Evolutionary conservation across 2,888 invertebrate genomes (phyloP).

Genomic region (Leptinotarsa juncta): DNA sequence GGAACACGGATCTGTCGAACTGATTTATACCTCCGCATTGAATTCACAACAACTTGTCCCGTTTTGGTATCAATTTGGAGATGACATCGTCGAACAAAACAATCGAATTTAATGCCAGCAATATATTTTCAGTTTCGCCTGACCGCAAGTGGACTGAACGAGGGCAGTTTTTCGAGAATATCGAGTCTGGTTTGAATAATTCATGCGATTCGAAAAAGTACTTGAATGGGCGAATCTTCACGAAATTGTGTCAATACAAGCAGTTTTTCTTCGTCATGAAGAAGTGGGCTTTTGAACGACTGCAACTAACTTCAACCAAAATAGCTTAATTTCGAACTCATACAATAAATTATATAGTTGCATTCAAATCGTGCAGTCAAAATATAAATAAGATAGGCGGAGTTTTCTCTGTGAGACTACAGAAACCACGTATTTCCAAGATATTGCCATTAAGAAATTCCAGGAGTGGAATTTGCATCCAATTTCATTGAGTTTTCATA

Average conservation of each 20-base stretch:
- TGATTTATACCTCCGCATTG: slow-evolving; percentile 5
- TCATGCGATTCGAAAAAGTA: slow-evolving; percentile 7
- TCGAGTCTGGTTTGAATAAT: slow-evolving; percentile 8
- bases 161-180: slow-evolving; percentile 19
- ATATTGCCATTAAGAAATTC: too few species aligned
- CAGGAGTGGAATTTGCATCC: too few species aligned
- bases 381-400: too few species aligned
- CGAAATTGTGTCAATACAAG: slow-evolving; percentile 7
- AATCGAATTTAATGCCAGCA: neutral
- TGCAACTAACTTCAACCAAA: too few species aligned
- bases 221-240: neutral
- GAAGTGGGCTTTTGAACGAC: too few species aligned
- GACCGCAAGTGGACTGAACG: slow-evolving; percentile 4
- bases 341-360: too few species aligned
- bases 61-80: slow-evolving; percentile 17
- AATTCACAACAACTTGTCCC: slow-evolving; percentile 13
- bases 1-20: neutral
- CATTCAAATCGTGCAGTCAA: too few species aligned
- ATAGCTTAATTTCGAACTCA: too few species aligned
- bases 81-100: slow-evolving; percentile 10
- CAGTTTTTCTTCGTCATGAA: neutral
- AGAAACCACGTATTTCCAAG: too few species aligned
- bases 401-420: too few species aligned
- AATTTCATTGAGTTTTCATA: too few species aligned
- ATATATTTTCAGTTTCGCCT: slow-evolving; percentile 18